phyloP scores from a whole-genome alignment of 2,797 vertebrate species.

The Galago senegalensis region DNA sequence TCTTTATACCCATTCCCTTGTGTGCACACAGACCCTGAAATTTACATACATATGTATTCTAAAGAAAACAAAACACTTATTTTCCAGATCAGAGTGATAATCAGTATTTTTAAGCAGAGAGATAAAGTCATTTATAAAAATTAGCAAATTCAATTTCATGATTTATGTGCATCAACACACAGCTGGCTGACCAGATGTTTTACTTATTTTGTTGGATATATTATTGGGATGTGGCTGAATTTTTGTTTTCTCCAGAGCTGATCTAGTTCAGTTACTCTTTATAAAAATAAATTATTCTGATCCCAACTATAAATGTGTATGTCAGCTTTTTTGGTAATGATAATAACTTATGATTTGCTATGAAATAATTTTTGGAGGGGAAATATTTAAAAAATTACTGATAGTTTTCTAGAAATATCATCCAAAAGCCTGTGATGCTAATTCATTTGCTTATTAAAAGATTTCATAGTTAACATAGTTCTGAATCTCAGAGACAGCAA shows the following conservation, averaged over 20 bases:
- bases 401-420: constrained; percentile 31
- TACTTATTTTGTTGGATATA: constrained; percentile 25
- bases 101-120: constrained; percentile 63
- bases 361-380: constrained; percentile 5
- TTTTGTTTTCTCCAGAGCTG: neutral
- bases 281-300: constrained; percentile 31
- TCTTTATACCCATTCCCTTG: neutral
- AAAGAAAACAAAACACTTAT: neutral
- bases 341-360: constrained; percentile 40
- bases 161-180: constrained; percentile 67
- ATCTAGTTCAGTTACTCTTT: constrained; percentile 18
- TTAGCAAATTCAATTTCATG: constrained; percentile 59
- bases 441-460: neutral
- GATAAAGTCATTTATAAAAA: constrained; percentile 53
- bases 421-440: neutral
- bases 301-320: constrained; percentile 35
- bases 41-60: neutral
- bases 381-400: constrained; percentile 30
- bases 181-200: constrained; percentile 78
- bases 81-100: constrained; percentile 30
- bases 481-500: neutral
- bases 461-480: neutral
- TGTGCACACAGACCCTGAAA: neutral
- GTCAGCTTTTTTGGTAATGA: constrained; percentile 30
- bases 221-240: neutral